A percentile compares a stretch with the other conserved stretches of the same genome.
Conservation (phyloP, 2,888 invertebrate species). For the Colostygia pectinataria region DNA sequence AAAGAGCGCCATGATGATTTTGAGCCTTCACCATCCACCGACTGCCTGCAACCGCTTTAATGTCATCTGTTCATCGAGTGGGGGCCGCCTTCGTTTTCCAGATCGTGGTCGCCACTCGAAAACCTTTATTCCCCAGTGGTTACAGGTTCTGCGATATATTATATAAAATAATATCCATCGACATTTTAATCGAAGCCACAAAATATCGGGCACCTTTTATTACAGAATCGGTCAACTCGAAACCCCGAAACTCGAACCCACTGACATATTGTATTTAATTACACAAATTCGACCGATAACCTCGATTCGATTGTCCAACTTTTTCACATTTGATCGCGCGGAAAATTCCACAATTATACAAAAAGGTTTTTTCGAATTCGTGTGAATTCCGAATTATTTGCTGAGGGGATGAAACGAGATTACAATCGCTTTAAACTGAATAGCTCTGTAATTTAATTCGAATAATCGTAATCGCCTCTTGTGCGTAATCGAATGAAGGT, state of each 20-base stretch:
- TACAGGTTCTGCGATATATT: no score
- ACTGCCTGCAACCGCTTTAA: no score
- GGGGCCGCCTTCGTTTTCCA: no score
- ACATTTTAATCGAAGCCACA: conserved; percentile 19
- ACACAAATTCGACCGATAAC: conserved; percentile 47
- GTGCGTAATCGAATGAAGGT: conserved; percentile 27
- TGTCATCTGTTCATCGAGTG: no score
- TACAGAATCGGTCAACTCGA: conserved; percentile 30
- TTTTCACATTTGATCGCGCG: conserved; percentile 45
- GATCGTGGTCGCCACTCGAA: no score
- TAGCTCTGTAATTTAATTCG: conserved; percentile 32
- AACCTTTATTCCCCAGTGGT: no score
- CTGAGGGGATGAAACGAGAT: conserved; percentile 29
- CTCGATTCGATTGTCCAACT: conserved; percentile 47
- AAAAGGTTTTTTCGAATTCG: conserved; percentile 51
- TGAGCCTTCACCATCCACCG: no score
- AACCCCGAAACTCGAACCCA: conserved; percentile 29
- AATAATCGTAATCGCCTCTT: conserved; percentile 33
- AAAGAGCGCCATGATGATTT: no score
- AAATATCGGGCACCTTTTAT: conserved; percentile 30
- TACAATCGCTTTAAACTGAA: conserved; percentile 33
- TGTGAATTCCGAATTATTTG: conserved; percentile 42
- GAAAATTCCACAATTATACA: conserved; percentile 55
- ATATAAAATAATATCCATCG: conserved; percentile 7
- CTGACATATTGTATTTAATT: conserved; percentile 55